Evolutionary conservation across 1,140 invertebrate genomes (phyloP).

Genomic region (Achroia grisella): DNA sequence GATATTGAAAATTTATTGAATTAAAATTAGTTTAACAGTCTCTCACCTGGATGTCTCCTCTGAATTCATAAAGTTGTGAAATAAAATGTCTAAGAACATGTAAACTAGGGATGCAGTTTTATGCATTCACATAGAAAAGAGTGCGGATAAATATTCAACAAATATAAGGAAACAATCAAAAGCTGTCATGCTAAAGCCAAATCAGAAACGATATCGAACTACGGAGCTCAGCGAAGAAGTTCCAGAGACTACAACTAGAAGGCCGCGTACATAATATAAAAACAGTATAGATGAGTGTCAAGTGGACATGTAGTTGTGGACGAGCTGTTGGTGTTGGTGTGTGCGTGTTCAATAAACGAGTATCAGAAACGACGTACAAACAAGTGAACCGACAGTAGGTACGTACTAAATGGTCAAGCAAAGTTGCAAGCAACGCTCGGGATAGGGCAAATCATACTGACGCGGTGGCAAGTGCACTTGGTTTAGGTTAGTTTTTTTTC

Average conservation of each 20-base stretch:
- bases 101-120: slow-evolving; percentile 5
- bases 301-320: slow-evolving; percentile 16
- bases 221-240: neutral
- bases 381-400: slow-evolving; percentile 6
- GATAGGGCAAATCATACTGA: slow-evolving; percentile 17
- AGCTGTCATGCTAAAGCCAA: slow-evolving; percentile 27
- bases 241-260: slow-evolving; percentile 9
- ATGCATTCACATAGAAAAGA: neutral
- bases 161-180: slow-evolving; percentile 13
- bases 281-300: slow-evolving; percentile 12
- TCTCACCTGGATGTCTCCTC: slow-evolving; percentile 24
- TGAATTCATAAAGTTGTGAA: slow-evolving; percentile 18
- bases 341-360: slow-evolving; percentile 6
- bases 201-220: neutral
- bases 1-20: neutral
- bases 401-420: slow-evolving; percentile 15
- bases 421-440: slow-evolving; percentile 12
- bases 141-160: neutral
- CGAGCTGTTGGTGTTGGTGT: slow-evolving; percentile 15
- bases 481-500: too few relatives aligned
- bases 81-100: slow-evolving; percentile 23
- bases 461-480: too few relatives aligned
- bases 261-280: slow-evolving; percentile 7
- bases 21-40: neutral
- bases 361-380: slow-evolving; percentile 7